Evolutionary conservation across 2,113 vertebrate genomes (phyloP).

Genomic region (Chloropsis cyanopogon): DNA sequence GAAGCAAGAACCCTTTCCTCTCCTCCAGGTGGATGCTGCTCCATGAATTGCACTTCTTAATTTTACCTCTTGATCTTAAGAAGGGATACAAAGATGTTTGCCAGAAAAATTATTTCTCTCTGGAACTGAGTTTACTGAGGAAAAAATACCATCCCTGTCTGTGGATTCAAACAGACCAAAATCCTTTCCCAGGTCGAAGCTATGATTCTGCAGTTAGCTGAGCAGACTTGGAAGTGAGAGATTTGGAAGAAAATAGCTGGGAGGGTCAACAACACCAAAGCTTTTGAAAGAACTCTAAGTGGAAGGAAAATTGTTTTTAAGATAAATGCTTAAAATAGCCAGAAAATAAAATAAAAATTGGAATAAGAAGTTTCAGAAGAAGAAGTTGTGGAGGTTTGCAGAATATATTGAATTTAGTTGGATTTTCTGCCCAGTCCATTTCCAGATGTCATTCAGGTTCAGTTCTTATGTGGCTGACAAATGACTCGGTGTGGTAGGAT

Average conservation of each 20-base stretch:
- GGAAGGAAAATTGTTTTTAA: not conserved
- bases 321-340: not conserved
- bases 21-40: not conserved
- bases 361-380: not conserved
- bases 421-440: not conserved
- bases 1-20: not conserved
- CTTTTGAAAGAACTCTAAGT: not conserved
- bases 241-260: not conserved
- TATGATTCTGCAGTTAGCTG: not conserved
- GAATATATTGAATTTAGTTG: not conserved
- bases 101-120: not conserved
- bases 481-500: not conserved
- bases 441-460: not conserved
- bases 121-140: not conserved
- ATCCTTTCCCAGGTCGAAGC: not conserved
- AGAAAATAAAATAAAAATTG: not conserved
- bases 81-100: not conserved
- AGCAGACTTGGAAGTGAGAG: not conserved
- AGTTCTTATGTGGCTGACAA: not conserved
- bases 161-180: not conserved
- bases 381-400: not conserved
- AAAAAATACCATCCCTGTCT: not conserved
- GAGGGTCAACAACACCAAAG: not conserved
- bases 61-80: not conserved
- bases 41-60: not conserved